Evolutionary conservation across 2,888 invertebrate genomes (phyloP).

Genomic region (Hipparchia sbordonii): DNA sequence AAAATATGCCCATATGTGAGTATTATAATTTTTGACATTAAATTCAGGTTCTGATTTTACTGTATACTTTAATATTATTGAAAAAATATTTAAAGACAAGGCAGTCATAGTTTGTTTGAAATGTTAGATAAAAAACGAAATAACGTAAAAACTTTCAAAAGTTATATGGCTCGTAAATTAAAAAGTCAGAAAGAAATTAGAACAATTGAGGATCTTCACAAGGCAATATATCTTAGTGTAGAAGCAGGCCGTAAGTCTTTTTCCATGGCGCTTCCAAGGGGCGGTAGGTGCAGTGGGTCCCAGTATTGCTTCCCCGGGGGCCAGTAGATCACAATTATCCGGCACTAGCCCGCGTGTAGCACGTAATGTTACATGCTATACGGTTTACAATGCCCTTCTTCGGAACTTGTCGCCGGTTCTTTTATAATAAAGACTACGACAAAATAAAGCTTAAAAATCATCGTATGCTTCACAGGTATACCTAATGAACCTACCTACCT

Average conservation of each 20-base stretch:
- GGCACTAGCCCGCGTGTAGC: constrained; percentile 55
- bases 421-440: not conserved
- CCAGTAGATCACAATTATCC: constrained; percentile 77
- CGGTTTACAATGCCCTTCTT: constrained; percentile 50
- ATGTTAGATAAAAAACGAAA: no score
- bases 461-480: no score
- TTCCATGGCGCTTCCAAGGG: constrained; percentile 51
- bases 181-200: constrained; percentile 16
- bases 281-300: constrained; percentile 48
- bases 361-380: constrained; percentile 53
- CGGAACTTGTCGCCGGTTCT: constrained; percentile 36
- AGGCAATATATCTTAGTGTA: constrained; percentile 45
- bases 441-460: not conserved
- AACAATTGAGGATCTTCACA: constrained; percentile 36
- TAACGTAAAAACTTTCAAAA: not conserved
- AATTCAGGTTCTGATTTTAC: not conserved
- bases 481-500: no score
- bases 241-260: constrained; percentile 52
- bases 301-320: constrained; percentile 54
- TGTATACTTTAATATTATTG: not conserved
- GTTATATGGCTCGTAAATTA: not conserved
- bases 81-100: no score
- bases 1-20: constrained; percentile 48
- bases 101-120: no score
- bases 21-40: constrained; percentile 40